Evolutionary conservation across 1,140 invertebrate species (phyloP).

Genomic region (Nymphalis io): DNA sequence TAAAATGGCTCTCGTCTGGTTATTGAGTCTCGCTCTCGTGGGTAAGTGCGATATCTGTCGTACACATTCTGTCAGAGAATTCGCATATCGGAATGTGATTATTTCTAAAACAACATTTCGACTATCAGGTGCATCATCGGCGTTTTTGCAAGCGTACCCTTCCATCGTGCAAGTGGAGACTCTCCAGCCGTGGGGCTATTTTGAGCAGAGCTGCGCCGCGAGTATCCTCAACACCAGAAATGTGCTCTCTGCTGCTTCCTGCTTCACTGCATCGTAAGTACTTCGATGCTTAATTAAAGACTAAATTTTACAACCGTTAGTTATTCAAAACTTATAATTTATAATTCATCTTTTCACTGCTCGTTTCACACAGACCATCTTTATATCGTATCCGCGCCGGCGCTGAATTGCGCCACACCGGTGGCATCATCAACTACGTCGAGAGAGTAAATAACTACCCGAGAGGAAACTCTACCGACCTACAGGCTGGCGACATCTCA

Average conservation of each 20-base stretch:
- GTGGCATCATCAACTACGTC: background rate
- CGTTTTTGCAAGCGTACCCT: constrained; percentile 47
- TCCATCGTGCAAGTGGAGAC: constrained; percentile 52
- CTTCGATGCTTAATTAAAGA: too few species aligned
- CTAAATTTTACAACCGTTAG: too few species aligned
- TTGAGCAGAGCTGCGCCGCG: constrained; percentile 50
- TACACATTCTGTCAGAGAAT: too few species aligned
- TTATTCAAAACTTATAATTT: too few species aligned
- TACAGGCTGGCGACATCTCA: background rate
- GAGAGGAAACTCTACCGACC: too few species aligned
- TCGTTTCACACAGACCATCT: constrained; percentile 6
- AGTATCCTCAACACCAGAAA: constrained; percentile 47
- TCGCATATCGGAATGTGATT: too few species aligned
- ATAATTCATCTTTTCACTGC: background rate
- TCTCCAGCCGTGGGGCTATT: constrained; percentile 24
- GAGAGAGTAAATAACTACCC: constrained; percentile 4
- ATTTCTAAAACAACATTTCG: too few species aligned
- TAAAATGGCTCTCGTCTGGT: too few species aligned
- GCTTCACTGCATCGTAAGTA: constrained; percentile 48
- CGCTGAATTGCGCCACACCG: background rate
- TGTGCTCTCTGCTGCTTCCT: constrained; percentile 57
- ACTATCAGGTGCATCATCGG: constrained; percentile 29
- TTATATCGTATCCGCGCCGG: constrained; percentile 12
- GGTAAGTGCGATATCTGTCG: too few species aligned
- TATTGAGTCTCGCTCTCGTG: too few species aligned